These are phyloP conservation scores for Acanthosoma haemorrhoidale DNA, from an alignment of 2,888 invertebrate genomes.

Conservation along the genomic window DNA sequence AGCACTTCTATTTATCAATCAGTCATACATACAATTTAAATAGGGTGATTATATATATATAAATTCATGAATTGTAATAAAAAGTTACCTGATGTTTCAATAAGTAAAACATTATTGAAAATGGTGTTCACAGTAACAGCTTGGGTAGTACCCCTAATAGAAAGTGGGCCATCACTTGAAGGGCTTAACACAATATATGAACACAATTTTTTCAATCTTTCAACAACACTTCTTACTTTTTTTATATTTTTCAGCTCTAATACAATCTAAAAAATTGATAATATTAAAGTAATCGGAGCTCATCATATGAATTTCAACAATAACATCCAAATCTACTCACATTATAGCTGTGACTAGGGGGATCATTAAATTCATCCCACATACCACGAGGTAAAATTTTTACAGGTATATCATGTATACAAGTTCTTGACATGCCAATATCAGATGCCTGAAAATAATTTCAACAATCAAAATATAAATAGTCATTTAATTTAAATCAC, in stretches of 20 bases:
- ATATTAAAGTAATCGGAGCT: neutral
- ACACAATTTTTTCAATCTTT: constrained; percentile 70
- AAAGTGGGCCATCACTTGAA: neutral
- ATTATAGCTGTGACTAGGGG: constrained; percentile 66
- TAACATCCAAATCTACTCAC: constrained; percentile 48
- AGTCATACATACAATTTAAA: too few relatives aligned
- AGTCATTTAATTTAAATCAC: too few relatives aligned
- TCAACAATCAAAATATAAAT: too few relatives aligned
- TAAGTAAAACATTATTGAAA: constrained; percentile 31
- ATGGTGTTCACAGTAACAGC: constrained; percentile 35
- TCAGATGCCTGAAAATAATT: constrained; percentile 51
- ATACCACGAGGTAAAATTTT: constrained; percentile 65
- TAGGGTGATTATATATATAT: too few relatives aligned
- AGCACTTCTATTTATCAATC: too few relatives aligned
- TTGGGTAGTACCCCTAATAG: constrained; percentile 5
- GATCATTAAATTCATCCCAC: constrained; percentile 72
- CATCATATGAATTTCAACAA: neutral
- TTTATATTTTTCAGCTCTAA: constrained; percentile 73
- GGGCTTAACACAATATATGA: constrained; percentile 1
- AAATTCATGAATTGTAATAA: too few relatives aligned
- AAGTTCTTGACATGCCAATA: constrained; percentile 60
- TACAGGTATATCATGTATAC: constrained; percentile 79
- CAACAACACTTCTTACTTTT: constrained; percentile 70
- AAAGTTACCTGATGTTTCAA: constrained; percentile 26
- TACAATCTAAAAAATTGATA: constrained; percentile 57